Evolutionary conservation across 2,797 vertebrate species (phyloP).

Genomic region (Ataeniobius toweri): DNA sequence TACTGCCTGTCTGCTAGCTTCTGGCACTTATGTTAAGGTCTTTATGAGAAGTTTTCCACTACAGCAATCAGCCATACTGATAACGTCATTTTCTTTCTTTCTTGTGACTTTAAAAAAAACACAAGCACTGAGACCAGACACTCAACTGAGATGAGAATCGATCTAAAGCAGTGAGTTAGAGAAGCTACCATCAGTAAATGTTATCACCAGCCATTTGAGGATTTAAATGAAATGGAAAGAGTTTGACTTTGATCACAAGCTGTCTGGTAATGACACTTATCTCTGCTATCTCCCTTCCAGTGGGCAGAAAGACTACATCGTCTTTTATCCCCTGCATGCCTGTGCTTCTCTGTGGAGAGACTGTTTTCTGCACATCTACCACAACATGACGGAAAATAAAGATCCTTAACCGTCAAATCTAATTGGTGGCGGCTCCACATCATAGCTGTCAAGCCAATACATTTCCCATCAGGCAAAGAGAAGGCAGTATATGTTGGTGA

Average conservation of each 20-base stretch:
- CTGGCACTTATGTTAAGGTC: slow-evolving; percentile 25
- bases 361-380: slow-evolving; percentile 2
- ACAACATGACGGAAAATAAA: slow-evolving; percentile 23
- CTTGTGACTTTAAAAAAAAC: slow-evolving; percentile 42
- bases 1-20: slow-evolving; percentile 32
- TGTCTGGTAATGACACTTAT: slow-evolving; percentile 64
- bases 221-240: slow-evolving; percentile 63
- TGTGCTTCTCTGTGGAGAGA: slow-evolving; percentile 18
- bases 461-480: slow-evolving; percentile 57
- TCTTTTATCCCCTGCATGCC: slow-evolving; percentile 43
- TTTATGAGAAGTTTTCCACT: slow-evolving; percentile 42
- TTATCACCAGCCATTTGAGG: slow-evolving; percentile 39
- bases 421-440: slow-evolving; percentile 38
- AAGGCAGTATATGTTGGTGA: slow-evolving; percentile 42
- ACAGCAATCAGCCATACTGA: slow-evolving; percentile 19
- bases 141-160: slow-evolving; percentile 57
- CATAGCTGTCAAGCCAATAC: slow-evolving; percentile 40
- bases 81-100: slow-evolving; percentile 29
- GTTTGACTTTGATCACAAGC: slow-evolving; percentile 56
- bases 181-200: slow-evolving; percentile 36
- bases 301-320: slow-evolving; percentile 60
- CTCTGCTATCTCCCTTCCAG: slow-evolving; percentile 43
- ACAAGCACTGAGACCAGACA: slow-evolving; percentile 7
- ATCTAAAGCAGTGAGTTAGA: slow-evolving; percentile 36
- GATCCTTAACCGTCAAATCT: slow-evolving; percentile 43